Base-by-base conservation (phyloP, 2,888 invertebrate species). In the Tenthredo notha region DNA sequence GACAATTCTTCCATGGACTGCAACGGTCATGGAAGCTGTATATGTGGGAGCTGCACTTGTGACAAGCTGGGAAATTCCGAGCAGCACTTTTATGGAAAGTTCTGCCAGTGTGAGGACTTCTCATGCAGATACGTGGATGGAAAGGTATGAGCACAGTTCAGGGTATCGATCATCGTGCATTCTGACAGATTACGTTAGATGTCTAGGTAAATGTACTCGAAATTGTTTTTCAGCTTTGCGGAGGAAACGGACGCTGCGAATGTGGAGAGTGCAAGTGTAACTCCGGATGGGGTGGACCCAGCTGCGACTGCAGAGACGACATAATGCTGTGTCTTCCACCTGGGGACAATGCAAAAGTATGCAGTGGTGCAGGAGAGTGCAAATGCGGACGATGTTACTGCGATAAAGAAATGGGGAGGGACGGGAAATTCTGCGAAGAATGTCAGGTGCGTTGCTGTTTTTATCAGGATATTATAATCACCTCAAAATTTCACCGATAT, bases 71-170 rank as follows among this genome's bases (percentile, higher is more conserved):
- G 93, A 89, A 90, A 92, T 7, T 93, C 94, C 0, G 88, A 92
- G 0, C 94, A 94, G 84, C 92, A 94, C 86, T 94, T 95, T 85
- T 94, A 94, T 58, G 97, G 97, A 0, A 93, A 95, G 85, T 97
- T 94, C 91, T 98, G 98, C 90, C 95, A 98, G 88, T 97, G 97
- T 91, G 96, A 97, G 91, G 96, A 96, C 91, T 96, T 95, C 90
- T 96, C 97, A 77, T 98, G 98, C 91, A 95, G 94, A 58, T 92
- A 95, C 40, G 92, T 94, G 65, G 92, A 92, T 3, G 92, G 94
- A 0, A 89, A 92, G 47, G 90, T 95, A 47, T 67, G 67, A 33
- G 18, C 33, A 61, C 61, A 33, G 18, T 67, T 15, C 10, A 25
- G 12, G 25, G 25, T 61, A 25, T 12, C 2, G 61, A 61, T 12